Base-by-base conservation (phyloP, 2,797 vertebrate genomes). In the Spondyliosoma cantharus region DNA sequence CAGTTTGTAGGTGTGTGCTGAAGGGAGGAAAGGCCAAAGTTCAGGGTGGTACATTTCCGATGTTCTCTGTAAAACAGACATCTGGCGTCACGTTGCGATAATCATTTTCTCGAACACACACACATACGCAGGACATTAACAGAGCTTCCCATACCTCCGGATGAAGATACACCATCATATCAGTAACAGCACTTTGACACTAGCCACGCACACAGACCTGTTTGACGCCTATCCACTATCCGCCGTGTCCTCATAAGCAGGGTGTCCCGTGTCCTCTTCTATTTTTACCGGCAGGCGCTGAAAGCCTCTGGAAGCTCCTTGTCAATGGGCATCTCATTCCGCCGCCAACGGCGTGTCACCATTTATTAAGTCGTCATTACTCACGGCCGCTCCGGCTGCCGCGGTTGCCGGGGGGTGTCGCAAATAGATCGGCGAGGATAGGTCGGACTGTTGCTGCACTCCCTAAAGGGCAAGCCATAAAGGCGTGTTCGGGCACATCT, bases 351-450 rank as follows among this genome's bases (percentile, higher is more conserved):
- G 85, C 69, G 80, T 92, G 89, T 94, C 92, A 87, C 90, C 92
- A 93, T 94, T 93, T 93, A 95, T 95, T 94, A 95, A 94, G 93
- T 89, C 92, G 89, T 95, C 93, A 92, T 95, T 94, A 94, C 92
- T 93, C 91, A 91, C 81, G 82, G 70, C 71, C 13, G 56, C 80
- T 73, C 60, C 58, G 57, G 80, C 82, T 84, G 86, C 85, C 46
- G 74, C 63, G 75, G 73, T 37, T 84, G 88, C 86, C 54, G 57
- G 58, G 78, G 81, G 80, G 59, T 50, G 87, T 89, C 78, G 71
- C 87, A 91, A 92, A 94, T 93, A 93, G 92, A 91, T 86, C 69
- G 22, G 80, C 80, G 27, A 60, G 85, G 86, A 93, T 92, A 90
- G 91, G 92, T 79, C 65, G 24, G 56, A 43, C 92, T 90, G 90